Evolutionary conservation across 2,113 vertebrate genomes (phyloP), one percentile per base, ranked within the genome.

Genomic region (Lontra canadensis): DNA sequence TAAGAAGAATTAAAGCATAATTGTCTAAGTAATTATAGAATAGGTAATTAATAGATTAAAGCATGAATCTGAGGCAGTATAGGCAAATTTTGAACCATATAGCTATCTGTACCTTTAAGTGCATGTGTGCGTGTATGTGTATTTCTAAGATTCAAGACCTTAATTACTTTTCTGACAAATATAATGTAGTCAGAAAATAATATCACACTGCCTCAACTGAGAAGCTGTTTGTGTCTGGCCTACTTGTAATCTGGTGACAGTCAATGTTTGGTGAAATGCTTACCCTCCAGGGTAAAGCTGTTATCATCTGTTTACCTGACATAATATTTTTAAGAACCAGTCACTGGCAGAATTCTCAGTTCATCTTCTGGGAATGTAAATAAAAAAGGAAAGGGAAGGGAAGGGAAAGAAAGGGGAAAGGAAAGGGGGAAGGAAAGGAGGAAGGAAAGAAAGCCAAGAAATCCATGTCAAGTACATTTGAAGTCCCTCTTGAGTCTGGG

Each of bases 1-100:
- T 81, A 85, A 92, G 83, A 34, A 89, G 78, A 95, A 94, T 92
- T 63, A 95, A 96, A 96, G 79, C 15, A 49, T 92, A 95, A 83
- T 81, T 93, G 31, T 87, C 15, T 92, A 96, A 95, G 65, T 95
- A 95, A 97, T 94, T 98, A 80, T 61, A 84, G 78, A 93, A 63
- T 90, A 95, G 18, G 34, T 76, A 94, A 49, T 65, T 82, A 80
- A 88, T 92, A 93, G 61, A 71, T 83, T 90, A 89, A 94, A 89
- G 59, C 13, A 61, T 52, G 26, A 96, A 44, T 67, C 47, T 49
- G 61, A 79, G 52, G 18, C 49, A 82, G 86, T 87, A 55, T 85
- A 90, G 36, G 4, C 67, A 25, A 67, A 85, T 47, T 98, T 96
- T 69, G 57, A 96, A 90, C 34, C 7, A 47, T 42, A 14, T 29